Percentiles rank a stretch among this genome's conserved stretches.
Conservation (phyloP, 1,140 invertebrate species). For the Drosophila yakuba region DNA sequence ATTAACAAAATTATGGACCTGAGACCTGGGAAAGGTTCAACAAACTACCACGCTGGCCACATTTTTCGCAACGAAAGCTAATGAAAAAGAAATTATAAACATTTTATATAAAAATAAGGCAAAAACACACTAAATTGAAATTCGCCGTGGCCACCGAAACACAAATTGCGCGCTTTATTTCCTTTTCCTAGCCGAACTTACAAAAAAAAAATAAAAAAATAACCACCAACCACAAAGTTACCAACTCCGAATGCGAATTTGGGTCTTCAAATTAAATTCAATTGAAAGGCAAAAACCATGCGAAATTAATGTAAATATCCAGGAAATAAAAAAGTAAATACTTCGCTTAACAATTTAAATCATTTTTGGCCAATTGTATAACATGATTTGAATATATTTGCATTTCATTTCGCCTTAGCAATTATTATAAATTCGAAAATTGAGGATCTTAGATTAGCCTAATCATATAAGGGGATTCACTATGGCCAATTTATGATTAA, state of each 20-base stretch:
- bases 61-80: slow-evolving; percentile 70
- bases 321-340: slow-evolving; percentile 37
- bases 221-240: slow-evolving; percentile 41
- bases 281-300: slow-evolving; percentile 47
- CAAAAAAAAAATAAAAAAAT: slow-evolving; percentile 22
- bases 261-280: slow-evolving; percentile 58
- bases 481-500: too few relatives aligned
- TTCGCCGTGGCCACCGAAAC: slow-evolving; percentile 62
- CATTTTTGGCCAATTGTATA: slow-evolving; percentile 22
- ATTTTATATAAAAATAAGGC: slow-evolving; percentile 73
- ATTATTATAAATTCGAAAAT: background rate
- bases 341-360: slow-evolving; percentile 13
- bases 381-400: slow-evolving; percentile 4
- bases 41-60: slow-evolving; percentile 47
- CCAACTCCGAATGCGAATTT: slow-evolving; percentile 37
- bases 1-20: slow-evolving; percentile 62
- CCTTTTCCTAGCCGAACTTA: slow-evolving; percentile 64
- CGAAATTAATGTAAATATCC: slow-evolving; percentile 39
- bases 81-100: slow-evolving; percentile 79
- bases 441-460: background rate
- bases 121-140: slow-evolving; percentile 54
- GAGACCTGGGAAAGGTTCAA: slow-evolving; percentile 47
- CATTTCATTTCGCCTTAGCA: background rate
- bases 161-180: slow-evolving; percentile 79
- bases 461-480: slow-evolving; percentile 6